Percentiles rank a stretch among this genome's conserved stretches.
Evolutionary conservation across 2,113 vertebrate genomes (phyloP).

Genomic region (Sciurus niger): DNA sequence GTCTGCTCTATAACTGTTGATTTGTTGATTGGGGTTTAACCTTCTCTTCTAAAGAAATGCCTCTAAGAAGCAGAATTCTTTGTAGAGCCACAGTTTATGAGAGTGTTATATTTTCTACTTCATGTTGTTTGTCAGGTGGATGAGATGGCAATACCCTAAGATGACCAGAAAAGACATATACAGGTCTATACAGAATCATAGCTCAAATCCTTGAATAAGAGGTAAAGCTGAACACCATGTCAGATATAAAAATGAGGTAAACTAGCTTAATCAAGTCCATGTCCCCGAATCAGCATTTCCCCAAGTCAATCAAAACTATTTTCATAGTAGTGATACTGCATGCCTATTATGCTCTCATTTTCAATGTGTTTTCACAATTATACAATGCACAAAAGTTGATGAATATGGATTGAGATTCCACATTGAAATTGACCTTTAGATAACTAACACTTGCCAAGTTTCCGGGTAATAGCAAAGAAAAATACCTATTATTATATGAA

Average conservation of each 20-base stretch:
- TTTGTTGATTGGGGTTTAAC: conserved; percentile 81
- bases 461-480: neutral
- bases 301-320: neutral
- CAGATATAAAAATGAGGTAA: neutral
- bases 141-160: conserved; percentile 61
- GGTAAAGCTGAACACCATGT: neutral
- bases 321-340: neutral
- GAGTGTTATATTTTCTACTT: conserved; percentile 69
- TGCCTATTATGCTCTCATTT: neutral
- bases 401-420: neutral
- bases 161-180: conserved; percentile 41
- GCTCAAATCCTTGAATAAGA: conserved; percentile 38
- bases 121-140: conserved; percentile 68
- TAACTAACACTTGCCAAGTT: neutral
- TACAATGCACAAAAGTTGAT: neutral
- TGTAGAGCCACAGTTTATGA: conserved; percentile 56
- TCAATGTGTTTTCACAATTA: neutral
- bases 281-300: neutral
- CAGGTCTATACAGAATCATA: neutral
- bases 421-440: neutral
- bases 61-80: conserved; percentile 60
- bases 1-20: conserved; percentile 80
- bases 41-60: conserved; percentile 69
- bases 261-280: neutral
- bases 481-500: neutral